These are phyloP conservation scores for Latrodectus hesperus DNA, from an alignment of 2,888 invertebrate genomes.

Conservation along the genomic window DNA sequence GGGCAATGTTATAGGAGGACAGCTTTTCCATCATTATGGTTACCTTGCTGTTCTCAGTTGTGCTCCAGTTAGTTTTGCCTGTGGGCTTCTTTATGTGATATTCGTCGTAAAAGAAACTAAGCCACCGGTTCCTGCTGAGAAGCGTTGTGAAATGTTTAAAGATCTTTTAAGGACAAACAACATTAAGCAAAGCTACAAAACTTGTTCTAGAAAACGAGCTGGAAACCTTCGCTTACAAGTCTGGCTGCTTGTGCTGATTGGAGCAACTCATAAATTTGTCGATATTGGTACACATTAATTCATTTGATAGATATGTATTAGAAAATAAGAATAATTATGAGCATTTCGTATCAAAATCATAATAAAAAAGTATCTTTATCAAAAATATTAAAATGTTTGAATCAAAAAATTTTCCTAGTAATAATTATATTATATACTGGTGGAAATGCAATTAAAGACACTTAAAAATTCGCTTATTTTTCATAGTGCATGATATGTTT, in stretches of 20 bases:
- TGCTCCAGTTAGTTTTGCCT: background rate
- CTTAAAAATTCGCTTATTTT: too few relatives aligned
- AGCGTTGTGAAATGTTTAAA: background rate
- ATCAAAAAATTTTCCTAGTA: too few relatives aligned
- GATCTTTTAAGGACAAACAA: conserved; percentile 44
- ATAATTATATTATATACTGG: too few relatives aligned
- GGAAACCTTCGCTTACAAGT: conserved; percentile 44
- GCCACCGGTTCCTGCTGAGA: background rate
- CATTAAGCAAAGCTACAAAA: conserved; percentile 37
- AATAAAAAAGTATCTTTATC: too few relatives aligned
- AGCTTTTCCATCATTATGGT: conserved; percentile 6
- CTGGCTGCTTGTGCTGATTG: conserved; percentile 27
- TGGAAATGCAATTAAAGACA: too few relatives aligned
- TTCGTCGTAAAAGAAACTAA: conserved; percentile 40
- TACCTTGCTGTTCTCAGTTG: conserved; percentile 18
- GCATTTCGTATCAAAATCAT: too few relatives aligned
- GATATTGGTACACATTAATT: conserved; percentile 20
- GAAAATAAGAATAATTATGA: too few relatives aligned
- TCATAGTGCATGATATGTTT: too few relatives aligned
- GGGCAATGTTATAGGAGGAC: conserved; percentile 37
- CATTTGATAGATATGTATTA: too few relatives aligned
- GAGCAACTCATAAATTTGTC: conserved; percentile 8
- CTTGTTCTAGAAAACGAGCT: conserved; percentile 29
- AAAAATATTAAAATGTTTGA: too few relatives aligned
- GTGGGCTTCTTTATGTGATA: background rate